Evolutionary conservation across 1,140 invertebrate genomes (phyloP), one percentile per base, ranked within the genome.

Genomic region (Bombus terrestris): DNA sequence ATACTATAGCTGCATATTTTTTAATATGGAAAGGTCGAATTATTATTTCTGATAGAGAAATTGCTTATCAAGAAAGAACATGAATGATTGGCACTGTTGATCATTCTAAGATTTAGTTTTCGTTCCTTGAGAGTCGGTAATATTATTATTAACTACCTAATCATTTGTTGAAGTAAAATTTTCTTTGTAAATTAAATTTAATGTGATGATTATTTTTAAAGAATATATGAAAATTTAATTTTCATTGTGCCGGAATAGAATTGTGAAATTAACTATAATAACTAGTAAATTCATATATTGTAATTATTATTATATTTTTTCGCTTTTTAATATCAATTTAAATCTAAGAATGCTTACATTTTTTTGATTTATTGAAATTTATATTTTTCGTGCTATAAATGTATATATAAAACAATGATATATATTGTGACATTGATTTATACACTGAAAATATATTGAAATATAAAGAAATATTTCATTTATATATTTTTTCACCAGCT

Each of bases 51-150:
- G 0, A 37, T 43, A 35, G 8, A 43, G 35, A 41, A 77, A 68
- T 57, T 47, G 22, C 15, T 9, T 64, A 28, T 66, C 18, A 39
- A 77, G 12, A 66, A n/a, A 8, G 12, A 43, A 68, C 10, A 75
- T 83, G 72, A 25, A 37, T 32, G 41, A 76, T 47, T 47, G n/a
- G 22, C 64, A 76, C 53, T 77, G 28, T 68, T 77, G 12, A n/a
- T 32, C 41, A 28, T n/a, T 35, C 32, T 18, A 25, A 64, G 28
- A 74, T 62, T 59, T 62, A 13, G 32, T 64, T 47, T 64, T 75
- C 35, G 39, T 41, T 64, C 32, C 28, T 28, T 9, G 28, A 64
- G 39, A 77, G 12, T 66, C 73, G 73, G 81, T 83, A 53, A 59
- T 13, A 39, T 37, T 64, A 15, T 25, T 62, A 28, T 62, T 64